phyloP scores from a whole-genome alignment of 92 coral and sea anemone genomes.

The Palythoa grandiflora region DNA sequence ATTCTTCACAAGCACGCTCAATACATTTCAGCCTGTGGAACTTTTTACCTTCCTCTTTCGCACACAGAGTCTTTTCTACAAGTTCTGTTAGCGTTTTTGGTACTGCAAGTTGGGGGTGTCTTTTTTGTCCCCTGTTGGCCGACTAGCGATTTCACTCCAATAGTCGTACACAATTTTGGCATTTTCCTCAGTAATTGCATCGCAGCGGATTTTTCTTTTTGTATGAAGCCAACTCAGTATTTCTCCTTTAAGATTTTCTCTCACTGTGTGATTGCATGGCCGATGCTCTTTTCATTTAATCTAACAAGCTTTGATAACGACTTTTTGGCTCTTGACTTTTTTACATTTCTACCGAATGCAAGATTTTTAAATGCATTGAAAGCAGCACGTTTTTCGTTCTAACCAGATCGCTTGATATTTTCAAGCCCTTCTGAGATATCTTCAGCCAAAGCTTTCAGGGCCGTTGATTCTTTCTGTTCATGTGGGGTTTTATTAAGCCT shows the following conservation, averaged over 20 bases:
- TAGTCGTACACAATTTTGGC: neutral
- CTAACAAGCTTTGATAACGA: neutral
- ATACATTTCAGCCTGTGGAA: constrained; percentile 25
- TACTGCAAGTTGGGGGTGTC: neutral
- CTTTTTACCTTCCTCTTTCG: constrained; percentile 7
- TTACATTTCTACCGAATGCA: constrained; percentile 46
- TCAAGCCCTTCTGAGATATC: neutral
- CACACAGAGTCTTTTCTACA: constrained; percentile 43
- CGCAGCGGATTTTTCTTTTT: neutral
- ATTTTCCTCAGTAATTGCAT: neutral
- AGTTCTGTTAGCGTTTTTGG: constrained; percentile 32
- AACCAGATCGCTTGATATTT: constrained; percentile 3
- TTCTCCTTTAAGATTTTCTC: neutral
- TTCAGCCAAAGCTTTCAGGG: neutral
- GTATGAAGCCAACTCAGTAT: neutral
- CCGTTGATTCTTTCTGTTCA: neutral
- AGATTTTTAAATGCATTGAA: constrained; percentile 20
- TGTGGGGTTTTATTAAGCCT: neutral
- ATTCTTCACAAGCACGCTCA: constrained; percentile 25
- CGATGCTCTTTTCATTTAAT: neutral
- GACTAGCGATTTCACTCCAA: neutral
- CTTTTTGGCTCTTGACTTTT: neutral
- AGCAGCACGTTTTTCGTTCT: neutral
- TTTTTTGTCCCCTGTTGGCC: neutral
- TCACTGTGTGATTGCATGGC: neutral